Percentiles rank a stretch among this genome's conserved stretches.
Conservation (phyloP, 2,888 invertebrate species). For the Ecdyonurus torrentis region DNA sequence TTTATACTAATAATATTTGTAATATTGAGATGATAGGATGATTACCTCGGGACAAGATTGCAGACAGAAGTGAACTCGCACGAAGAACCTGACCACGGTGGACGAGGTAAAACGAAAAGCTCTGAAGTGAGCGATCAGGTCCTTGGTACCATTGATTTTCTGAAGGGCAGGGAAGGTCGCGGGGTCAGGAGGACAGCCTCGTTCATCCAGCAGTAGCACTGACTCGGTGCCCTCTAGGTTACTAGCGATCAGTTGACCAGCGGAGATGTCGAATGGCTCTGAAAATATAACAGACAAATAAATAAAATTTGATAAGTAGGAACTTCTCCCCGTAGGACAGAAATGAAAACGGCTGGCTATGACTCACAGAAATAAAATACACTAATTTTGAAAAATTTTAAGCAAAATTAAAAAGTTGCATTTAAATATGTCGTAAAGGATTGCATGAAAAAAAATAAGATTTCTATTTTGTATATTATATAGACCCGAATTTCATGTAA, state of each 20-base stretch:
- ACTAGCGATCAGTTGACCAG: conserved; percentile 63
- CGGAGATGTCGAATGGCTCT: conserved; percentile 35
- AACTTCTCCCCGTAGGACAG: too few relatives aligned
- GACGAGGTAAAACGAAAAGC: conserved; percentile 79
- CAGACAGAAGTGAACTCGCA: conserved; percentile 68
- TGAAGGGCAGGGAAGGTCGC: conserved; percentile 38
- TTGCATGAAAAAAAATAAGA: too few relatives aligned
- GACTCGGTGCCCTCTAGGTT: conserved; percentile 52
- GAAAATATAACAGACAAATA: too few relatives aligned
- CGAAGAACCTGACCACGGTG: conserved; percentile 63
- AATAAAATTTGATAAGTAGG: too few relatives aligned
- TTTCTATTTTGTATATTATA: too few relatives aligned
- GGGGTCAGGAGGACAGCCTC: conserved; percentile 65
- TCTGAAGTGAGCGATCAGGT: conserved; percentile 26
- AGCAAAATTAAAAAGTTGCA: too few relatives aligned
- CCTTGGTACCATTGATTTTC: conserved; percentile 24
- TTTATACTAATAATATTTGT: background rate
- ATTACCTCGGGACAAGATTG: conserved; percentile 45
- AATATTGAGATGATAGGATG: background rate
- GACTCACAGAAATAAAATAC: too few relatives aligned
- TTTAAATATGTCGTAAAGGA: too few relatives aligned
- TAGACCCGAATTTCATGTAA: too few relatives aligned
- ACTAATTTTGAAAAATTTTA: too few relatives aligned
- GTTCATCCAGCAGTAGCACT: conserved; percentile 54
- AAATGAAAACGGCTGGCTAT: too few relatives aligned